Evolutionary conservation across 1,140 invertebrate species (phyloP), one percentile per base, ranked within the genome.

Genomic region (Zaprionus taronus): DNA sequence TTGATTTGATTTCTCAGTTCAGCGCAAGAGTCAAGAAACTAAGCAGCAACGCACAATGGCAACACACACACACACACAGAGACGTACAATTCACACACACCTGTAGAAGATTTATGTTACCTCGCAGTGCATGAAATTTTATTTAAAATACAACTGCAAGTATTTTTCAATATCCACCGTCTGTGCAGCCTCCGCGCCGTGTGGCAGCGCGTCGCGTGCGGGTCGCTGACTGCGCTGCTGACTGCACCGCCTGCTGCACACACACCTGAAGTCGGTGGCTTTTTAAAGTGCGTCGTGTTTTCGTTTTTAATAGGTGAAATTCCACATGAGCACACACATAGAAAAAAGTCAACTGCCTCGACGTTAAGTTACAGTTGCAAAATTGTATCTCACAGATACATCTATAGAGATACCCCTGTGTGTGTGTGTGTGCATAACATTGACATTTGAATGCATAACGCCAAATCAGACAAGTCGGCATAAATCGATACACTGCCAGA

Each of bases 401-500:
- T 56, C 57, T 34, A 38, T 20, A 47, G n/a, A 70, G 53, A 56
- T 56, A 63, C 34, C 69, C 1, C 26, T 34, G 3, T 34, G 31
- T n/a, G n/a, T n/a, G n/a, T 11, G 9, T 66, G 44, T 80, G 55
- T 81, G 71, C 79, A 72, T 90, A 90, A 90, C 85, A 90, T 90
- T 90, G 85, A 90, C 85, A 90, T 90, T 90, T 90, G 85, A 90
- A 89, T 87, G 84, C 84, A 89, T 90, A 89, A 90, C 81, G 75
- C 74, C 72, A 70, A 44, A 58, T 34, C 56, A 41, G 38, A 58
- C 20, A 36, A 53, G 66, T 51, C 60, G 49, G 51, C 61, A 60
- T 24, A 64, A 81, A 72, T 80, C 74, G 67, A 84, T 80, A 80
- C 83, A 86, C 72, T 41, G 49, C 64, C 57, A 89, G 84, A 89